Base-by-base conservation (phyloP, 2,797 vertebrate genomes). In the Enteromius fasciolatus region DNA sequence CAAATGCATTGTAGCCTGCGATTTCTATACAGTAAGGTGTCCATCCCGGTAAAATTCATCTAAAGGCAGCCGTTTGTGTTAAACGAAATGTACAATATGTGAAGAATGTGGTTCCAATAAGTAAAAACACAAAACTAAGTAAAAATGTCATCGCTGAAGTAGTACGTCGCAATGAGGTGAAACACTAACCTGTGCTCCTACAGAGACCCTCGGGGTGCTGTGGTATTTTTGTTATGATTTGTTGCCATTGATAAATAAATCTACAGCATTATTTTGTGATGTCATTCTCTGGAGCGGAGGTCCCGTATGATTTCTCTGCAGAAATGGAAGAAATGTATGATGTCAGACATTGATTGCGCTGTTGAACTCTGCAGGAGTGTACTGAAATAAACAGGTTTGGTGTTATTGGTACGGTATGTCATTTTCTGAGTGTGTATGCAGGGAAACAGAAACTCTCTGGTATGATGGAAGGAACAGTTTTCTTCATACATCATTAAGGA, bases 321-420 rank as follows among this genome's bases (percentile, higher is more conserved):
- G 6, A 70, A 70, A 61, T 72, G 57, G 77, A 66, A 86, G 78
- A 59, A 68, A 70, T 76, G 59, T 31, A 48, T 79, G 33, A 75
- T 33, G 66, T 78, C 74, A 39, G 87, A 83, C 87, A 66, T 83
- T 77, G 87, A 88, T 82, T 86, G 80, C 87, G 23, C 54, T 20
- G 14, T 39, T 25, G 6, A 78, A 52, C 57, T 70, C 67, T 39
- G 44, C 41, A 46, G 41, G 64, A 48, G 74, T 1, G 17, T 41
- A 41, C 31, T 67, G 46, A 79, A 66, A 25, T 48, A 20, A 79
- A 67, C 48, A 57, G 25, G n/a, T 50, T 72, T 48, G 4, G 11
- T 36, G 39, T 39, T 74, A 23, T n/a, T 39, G 36, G 25, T 63
- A 31, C 14, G 3, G 59, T 48, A 17, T 46, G 36, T 54, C 74